Base-by-base conservation (phyloP, 2,797 vertebrate genomes). In the Apogon hyalosoma region DNA sequence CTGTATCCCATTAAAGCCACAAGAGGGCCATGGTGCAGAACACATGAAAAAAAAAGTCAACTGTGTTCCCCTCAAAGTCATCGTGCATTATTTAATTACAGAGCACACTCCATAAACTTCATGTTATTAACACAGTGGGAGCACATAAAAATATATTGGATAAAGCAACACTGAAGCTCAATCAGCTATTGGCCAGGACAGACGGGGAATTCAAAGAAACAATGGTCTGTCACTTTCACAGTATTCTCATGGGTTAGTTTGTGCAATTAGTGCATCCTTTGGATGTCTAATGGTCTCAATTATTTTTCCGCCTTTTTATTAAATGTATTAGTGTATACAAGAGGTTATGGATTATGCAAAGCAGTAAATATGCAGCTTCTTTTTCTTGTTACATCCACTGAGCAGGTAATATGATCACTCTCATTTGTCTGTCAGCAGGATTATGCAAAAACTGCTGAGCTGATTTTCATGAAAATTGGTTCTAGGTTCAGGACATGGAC, bases 1-100 rank as follows among this genome's bases (percentile, higher is more conserved):
- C 90, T 94, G 92, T 16, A 77, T 85, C 83, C 80, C 78, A 91
- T 94, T 92, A 94, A 67, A 78, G 75, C 73, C 77, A 65, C 85
- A 50, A 86, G 79, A 82, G 85, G 79, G 63, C 78, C 40, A 21
- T 2, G 51, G 60, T 69, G 82, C 77, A 77, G 69, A 65, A 69
- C 11, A 41, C 65, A 71, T 38, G 49, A 24, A 63, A 53, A 69
- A 69, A 61, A 77, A 45, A 64, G 61, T 69, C 68, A 28, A 42
- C 67, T 39, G 43, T 47, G 73, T 71, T 81, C 66, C 64, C 73
- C 77, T 88, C 82, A 79, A 88, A 90, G 89, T 88, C 85, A 84
- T 79, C 52, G 51, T 68, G 73, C 73, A 85, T 88, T 87, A 91
- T 92, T 91, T 90, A 85, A 89, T 91, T 87, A 89, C 75, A 76